These are phyloP conservation scores for Conopomorpha cramerella DNA, from an alignment of 1,140 invertebrate species.

Conservation along the genomic window DNA sequence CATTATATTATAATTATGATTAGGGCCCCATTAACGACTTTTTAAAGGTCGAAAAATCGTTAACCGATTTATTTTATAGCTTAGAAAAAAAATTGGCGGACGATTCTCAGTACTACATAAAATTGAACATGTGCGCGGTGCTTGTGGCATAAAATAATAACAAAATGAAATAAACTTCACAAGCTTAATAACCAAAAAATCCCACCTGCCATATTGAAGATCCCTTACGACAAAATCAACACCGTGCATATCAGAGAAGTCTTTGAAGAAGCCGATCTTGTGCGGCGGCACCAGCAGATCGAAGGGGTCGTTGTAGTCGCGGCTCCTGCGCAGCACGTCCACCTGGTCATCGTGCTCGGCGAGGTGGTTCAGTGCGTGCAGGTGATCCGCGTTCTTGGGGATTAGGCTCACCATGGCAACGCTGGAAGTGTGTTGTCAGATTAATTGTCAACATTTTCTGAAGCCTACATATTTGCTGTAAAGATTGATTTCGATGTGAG, in stretches of 20 bases:
- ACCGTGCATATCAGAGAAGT: constrained; percentile 13
- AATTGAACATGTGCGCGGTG: too few relatives aligned
- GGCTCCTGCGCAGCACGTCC: constrained; percentile 30
- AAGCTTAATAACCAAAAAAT: constrained; percentile 1
- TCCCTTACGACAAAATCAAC: constrained; percentile 20
- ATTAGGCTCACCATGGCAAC: constrained; percentile 25
- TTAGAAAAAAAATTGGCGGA: too few relatives aligned
- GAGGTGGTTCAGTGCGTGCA: constrained; percentile 15
- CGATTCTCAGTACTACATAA: too few relatives aligned
- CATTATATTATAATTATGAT: too few relatives aligned
- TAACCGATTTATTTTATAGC: background rate
- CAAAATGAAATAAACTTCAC: background rate
- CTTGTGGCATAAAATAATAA: too few relatives aligned
- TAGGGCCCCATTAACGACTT: too few relatives aligned
- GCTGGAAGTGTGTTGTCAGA: constrained; percentile 14
- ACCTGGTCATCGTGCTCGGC: constrained; percentile 15
- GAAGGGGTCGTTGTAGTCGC: constrained; percentile 31
- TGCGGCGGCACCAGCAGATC: constrained; percentile 31
- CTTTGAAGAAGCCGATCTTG: constrained; percentile 9
- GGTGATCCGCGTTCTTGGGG: constrained; percentile 15
- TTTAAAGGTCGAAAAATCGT: too few relatives aligned
- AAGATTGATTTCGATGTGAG: too few relatives aligned
- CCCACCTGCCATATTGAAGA: constrained; percentile 36
- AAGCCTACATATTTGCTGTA: too few relatives aligned
- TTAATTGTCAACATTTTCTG: too few relatives aligned